phyloP scores from a whole-genome alignment of 2,888 invertebrate genomes.

The Mimas tiliae region DNA sequence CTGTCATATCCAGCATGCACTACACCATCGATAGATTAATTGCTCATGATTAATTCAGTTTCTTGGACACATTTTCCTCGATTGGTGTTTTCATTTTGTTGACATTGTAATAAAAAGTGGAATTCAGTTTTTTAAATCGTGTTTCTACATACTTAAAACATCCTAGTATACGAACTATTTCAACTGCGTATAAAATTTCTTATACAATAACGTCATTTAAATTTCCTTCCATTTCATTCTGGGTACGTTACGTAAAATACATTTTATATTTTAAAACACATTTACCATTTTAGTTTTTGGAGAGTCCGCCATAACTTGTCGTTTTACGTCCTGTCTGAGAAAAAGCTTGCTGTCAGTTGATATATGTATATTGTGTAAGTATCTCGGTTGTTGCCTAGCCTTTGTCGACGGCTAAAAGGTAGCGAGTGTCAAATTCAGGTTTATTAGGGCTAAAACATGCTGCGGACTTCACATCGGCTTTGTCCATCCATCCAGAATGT shows the following conservation, averaged over 20 bases:
- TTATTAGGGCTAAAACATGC: slow-evolving; percentile 17
- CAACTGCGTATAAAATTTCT: background rate
- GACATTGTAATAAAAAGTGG: background rate
- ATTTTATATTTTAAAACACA: slow-evolving; percentile 21
- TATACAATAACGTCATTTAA: background rate
- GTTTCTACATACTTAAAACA: background rate
- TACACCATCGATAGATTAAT: background rate
- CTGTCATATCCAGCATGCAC: background rate
- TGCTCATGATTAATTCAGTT: background rate
- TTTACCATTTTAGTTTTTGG: slow-evolving; percentile 15
- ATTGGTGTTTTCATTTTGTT: background rate
- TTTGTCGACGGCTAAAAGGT: slow-evolving; percentile 15
- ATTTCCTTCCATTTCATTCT: background rate
- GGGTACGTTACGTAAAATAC: background rate
- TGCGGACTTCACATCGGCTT: slow-evolving; percentile 7
- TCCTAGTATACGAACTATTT: background rate
- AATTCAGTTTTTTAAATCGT: background rate
- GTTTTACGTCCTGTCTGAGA: slow-evolving; percentile 18
- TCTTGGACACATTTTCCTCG: background rate
- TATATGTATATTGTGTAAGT: slow-evolving; percentile 23
- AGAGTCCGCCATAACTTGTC: slow-evolving; percentile 16
- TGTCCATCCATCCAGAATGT: slow-evolving; percentile 7
- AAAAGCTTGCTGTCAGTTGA: slow-evolving; percentile 22
- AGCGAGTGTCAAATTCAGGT: slow-evolving; percentile 24
- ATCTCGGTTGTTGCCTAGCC: slow-evolving; percentile 18